Conservation (phyloP, 2,113 vertebrate species). For the Triplophysa siluroides region DNA sequence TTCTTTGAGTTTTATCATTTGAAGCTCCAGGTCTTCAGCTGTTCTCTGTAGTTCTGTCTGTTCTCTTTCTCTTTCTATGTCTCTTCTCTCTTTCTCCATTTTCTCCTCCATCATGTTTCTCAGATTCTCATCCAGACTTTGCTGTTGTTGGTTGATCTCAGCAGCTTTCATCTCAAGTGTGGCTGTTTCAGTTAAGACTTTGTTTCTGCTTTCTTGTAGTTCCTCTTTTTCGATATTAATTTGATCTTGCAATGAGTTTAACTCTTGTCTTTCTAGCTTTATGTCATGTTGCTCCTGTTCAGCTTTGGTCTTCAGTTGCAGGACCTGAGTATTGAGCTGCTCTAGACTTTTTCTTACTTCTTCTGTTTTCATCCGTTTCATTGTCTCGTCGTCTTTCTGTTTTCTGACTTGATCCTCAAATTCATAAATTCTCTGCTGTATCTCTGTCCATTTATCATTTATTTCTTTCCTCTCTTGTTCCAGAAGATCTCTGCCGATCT, state of each 20-base stretch:
- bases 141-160: neutral
- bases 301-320: conserved; percentile 2
- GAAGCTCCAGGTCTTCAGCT: conserved; percentile 2
- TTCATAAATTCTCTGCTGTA: neutral
- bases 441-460: neutral
- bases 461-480: neutral
- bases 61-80: conserved; percentile 21
- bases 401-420: neutral
- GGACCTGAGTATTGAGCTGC: neutral
- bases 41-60: neutral
- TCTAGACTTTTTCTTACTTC: neutral
- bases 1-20: conserved; percentile 14
- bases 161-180: neutral
- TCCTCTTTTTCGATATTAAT: neutral
- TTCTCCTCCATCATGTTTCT: neutral
- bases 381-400: neutral
- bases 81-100: conserved; percentile 18
- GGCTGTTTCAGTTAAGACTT: neutral
- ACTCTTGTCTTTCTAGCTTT: conserved; percentile 7
- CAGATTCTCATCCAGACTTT: neutral
- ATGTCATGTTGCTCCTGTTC: neutral
- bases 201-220: neutral
- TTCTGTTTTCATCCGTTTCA: neutral
- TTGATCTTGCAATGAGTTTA: neutral
- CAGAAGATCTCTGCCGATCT: neutral